Evolutionary conservation across 2,888 invertebrate genomes (phyloP), one percentile per base, ranked within the genome.

Genomic region (Calliopum simillimum): DNA sequence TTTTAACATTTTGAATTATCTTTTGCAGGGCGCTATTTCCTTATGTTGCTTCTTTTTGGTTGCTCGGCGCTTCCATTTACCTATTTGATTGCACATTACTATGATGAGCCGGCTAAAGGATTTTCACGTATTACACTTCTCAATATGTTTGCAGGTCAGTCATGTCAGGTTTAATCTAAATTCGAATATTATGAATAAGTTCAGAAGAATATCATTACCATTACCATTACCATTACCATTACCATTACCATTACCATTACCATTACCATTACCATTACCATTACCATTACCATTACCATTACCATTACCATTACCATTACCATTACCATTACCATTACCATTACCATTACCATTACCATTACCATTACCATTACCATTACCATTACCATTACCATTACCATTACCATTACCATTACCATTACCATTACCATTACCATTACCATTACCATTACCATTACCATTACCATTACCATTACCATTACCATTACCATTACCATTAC

Each of bases 41-140:
- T 91, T 1, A 81, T 92, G 16, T 81, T 94, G 59, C 78, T 92
- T 66, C 80, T 92, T 58, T 95, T 93, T 82, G 93, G 91, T 0
- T 91, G 90, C 81, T 88, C 92, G 0, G 91, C 91, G 83, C 83
- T 95, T 71, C 95, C 95, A 0, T 86, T 93, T 47, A 90, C 90
- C 75, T 95, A 94, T 81, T 77, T 94, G 12, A 82, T 89, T 53
- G 92, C 94, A 0, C 90, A 90, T 78, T 72, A 90, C 16, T 94
- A 94, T 82, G 87, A 87, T 6, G 90, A 92, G 6, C 92, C 95
- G 0, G 90, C 95, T 0, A 88, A 92, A 1, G 95, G 94, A 12
- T 94, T 92, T 82, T 91, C 93, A 0, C 88, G 91, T 76, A 87
- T 93, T 78, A 91, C 91, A 46, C 90, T 94, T 78, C 85, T 93